A percentile compares a stretch with the other conserved stretches of the same genome.
Evolutionary conservation across 2,888 invertebrate species (phyloP).

Genomic region (Cephus sareptanus): DNA sequence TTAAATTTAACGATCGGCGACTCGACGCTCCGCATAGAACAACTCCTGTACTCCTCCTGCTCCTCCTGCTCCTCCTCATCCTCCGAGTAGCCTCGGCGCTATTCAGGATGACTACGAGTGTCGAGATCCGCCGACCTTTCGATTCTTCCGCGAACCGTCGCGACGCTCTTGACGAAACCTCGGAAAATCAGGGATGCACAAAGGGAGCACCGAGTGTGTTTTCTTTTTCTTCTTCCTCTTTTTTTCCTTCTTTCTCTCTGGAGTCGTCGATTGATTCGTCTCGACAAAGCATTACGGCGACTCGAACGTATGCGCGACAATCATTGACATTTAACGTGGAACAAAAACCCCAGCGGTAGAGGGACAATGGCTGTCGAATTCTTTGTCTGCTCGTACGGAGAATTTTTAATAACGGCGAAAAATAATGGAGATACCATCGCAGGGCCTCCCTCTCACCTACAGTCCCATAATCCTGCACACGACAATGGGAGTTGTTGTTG

Average conservation of each 20-base stretch:
- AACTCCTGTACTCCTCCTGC: too few relatives aligned
- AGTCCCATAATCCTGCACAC: constrained; percentile 7
- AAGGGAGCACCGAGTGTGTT: background rate
- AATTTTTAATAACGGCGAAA: constrained; percentile 65
- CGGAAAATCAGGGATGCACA: background rate
- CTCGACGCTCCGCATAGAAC: too few relatives aligned
- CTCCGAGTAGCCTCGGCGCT: too few relatives aligned
- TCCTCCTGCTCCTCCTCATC: too few relatives aligned
- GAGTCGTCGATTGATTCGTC: constrained; percentile 36
- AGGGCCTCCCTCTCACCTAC: background rate
- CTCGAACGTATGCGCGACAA: constrained; percentile 43
- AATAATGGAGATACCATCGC: constrained; percentile 59
- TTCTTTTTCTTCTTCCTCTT: background rate
- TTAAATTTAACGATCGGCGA: constrained; percentile 13
- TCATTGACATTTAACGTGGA: constrained; percentile 60
- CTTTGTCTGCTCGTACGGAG: constrained; percentile 52
- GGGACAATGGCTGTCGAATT: constrained; percentile 63
- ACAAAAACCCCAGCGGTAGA: constrained; percentile 51
- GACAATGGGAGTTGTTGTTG: constrained; percentile 50
- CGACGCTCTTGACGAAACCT: background rate
- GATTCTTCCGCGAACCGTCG: too few relatives aligned
- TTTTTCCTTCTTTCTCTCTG: background rate
- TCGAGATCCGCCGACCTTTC: too few relatives aligned
- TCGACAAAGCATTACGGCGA: constrained; percentile 21
- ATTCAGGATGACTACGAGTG: too few relatives aligned